phyloP scores from a whole-genome alignment of 2,888 invertebrate genomes.

The Tridacna crocea region DNA sequence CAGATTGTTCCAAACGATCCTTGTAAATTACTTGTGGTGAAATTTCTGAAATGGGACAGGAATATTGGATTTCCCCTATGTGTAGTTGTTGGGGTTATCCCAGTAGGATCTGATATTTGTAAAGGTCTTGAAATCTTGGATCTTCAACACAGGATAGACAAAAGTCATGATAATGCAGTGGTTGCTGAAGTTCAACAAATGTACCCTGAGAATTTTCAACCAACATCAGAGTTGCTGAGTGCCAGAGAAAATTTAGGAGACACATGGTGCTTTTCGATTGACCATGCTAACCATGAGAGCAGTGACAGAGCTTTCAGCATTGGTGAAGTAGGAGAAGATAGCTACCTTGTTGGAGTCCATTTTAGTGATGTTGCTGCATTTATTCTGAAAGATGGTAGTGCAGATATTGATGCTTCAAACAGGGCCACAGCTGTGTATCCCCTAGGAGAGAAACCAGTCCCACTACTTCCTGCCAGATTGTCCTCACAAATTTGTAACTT shows the following conservation, averaged over 20 bases:
- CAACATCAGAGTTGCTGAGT: slow-evolving; percentile 60
- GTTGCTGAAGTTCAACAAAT: slow-evolving; percentile 61
- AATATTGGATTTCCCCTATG: slow-evolving; percentile 75
- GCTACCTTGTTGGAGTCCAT: slow-evolving; percentile 77
- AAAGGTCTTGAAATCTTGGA: slow-evolving; percentile 73
- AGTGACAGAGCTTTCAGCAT: slow-evolving; percentile 74
- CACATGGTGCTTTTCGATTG: slow-evolving; percentile 73
- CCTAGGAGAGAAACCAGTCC: slow-evolving; percentile 62
- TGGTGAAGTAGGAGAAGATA: slow-evolving; percentile 68
- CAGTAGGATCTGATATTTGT: slow-evolving; percentile 63
- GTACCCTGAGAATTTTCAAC: slow-evolving; percentile 62
- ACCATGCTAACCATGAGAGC: slow-evolving; percentile 53
- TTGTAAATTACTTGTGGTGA: slow-evolving; percentile 77
- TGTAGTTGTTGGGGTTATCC: slow-evolving; percentile 77
- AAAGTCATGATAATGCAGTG: slow-evolving; percentile 61
- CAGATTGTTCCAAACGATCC: slow-evolving; percentile 64
- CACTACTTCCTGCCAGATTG: slow-evolving; percentile 73
- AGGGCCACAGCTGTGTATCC: slow-evolving; percentile 71
- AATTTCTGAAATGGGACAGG: slow-evolving; percentile 78
- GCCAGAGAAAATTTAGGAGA: slow-evolving; percentile 67
- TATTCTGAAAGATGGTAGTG: slow-evolving; percentile 67
- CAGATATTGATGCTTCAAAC: slow-evolving; percentile 73
- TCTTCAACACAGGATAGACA: slow-evolving; percentile 72
- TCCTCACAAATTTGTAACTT: slow-evolving; percentile 73
- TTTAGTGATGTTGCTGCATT: slow-evolving; percentile 76